Percentiles rank a stretch among this genome's conserved stretches.
Conservation (phyloP, 2,888 invertebrate species). For the Mythimna loreyi region DNA sequence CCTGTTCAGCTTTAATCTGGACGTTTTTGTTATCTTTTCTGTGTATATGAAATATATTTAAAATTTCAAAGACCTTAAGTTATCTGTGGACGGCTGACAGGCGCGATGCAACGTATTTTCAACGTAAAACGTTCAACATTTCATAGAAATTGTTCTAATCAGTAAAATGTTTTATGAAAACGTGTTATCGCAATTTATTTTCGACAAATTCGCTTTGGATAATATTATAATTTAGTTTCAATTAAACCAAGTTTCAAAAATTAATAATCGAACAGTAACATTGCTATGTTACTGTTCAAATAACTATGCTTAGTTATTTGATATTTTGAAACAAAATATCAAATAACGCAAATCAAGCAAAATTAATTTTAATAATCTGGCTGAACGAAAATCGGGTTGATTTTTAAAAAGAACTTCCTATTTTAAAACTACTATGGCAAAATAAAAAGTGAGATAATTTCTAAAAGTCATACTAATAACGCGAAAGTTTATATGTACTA, state of each 20-base stretch:
- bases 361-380: background rate
- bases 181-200: background rate
- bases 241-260: background rate
- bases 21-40: constrained; percentile 78
- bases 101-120: background rate
- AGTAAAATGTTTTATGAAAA: background rate
- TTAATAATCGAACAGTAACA: too few relatives aligned
- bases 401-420: background rate
- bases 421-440: too few relatives aligned
- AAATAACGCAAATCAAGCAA: too few relatives aligned
- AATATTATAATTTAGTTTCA: background rate
- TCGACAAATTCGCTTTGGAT: background rate
- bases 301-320: too few relatives aligned
- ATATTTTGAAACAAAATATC: constrained; percentile 14
- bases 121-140: too few relatives aligned
- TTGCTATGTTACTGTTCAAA: too few relatives aligned
- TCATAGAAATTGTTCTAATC: background rate
- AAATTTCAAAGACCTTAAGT: background rate
- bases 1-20: constrained; percentile 84
- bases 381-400: background rate
- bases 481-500: too few relatives aligned
- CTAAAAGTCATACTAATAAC: too few relatives aligned
- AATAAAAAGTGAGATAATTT: background rate
- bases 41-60: constrained; percentile 17
- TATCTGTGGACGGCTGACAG: background rate